A percentile compares a stretch with the other conserved stretches of the same genome.
Evolutionary conservation across 1,140 invertebrate species (phyloP).

Genomic region (Drosophila nebulosa): DNA sequence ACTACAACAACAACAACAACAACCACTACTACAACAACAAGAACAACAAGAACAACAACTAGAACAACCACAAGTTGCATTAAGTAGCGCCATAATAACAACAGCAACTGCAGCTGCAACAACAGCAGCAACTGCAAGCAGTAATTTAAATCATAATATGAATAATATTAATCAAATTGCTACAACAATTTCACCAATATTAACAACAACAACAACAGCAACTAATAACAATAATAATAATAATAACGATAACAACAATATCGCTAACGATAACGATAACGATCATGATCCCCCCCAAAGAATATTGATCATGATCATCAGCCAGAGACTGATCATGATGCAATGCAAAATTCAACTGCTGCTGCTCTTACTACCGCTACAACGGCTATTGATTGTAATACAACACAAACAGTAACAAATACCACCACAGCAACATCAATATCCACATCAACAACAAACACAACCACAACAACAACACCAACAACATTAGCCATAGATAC

Average conservation of each 20-base stretch:
- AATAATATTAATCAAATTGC: slow-evolving; percentile 56
- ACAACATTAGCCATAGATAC: slow-evolving; percentile 16
- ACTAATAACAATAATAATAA: slow-evolving; percentile 10
- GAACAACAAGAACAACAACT: slow-evolving; percentile 65
- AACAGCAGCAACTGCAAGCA: slow-evolving; percentile 32
- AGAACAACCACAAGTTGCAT: slow-evolving; percentile 27
- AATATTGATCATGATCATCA: background rate
- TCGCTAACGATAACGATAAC: slow-evolving; percentile 9
- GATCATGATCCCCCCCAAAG: slow-evolving; percentile 15
- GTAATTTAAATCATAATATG: slow-evolving; percentile 32
- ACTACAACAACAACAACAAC: slow-evolving; percentile 40
- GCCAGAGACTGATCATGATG: slow-evolving; percentile 8
- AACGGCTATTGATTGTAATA: slow-evolving; percentile 65
- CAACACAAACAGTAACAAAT: slow-evolving; percentile 64
- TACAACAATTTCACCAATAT: slow-evolving; percentile 28
- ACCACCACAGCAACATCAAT: slow-evolving; percentile 33
- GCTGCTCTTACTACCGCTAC: slow-evolving; percentile 24
- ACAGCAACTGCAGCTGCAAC: slow-evolving; percentile 57
- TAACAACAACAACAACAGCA: background rate
- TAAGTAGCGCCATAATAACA: slow-evolving; percentile 59
- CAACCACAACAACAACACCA: slow-evolving; percentile 47
- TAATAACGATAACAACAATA: slow-evolving; percentile 33
- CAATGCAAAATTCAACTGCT: slow-evolving; percentile 2
- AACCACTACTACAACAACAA: slow-evolving; percentile 43
- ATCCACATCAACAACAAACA: slow-evolving; percentile 37